Evolutionary conservation across 2,888 invertebrate genomes (phyloP), one percentile per base, ranked within the genome.

Genomic region (Drosophila subquinaria): DNA sequence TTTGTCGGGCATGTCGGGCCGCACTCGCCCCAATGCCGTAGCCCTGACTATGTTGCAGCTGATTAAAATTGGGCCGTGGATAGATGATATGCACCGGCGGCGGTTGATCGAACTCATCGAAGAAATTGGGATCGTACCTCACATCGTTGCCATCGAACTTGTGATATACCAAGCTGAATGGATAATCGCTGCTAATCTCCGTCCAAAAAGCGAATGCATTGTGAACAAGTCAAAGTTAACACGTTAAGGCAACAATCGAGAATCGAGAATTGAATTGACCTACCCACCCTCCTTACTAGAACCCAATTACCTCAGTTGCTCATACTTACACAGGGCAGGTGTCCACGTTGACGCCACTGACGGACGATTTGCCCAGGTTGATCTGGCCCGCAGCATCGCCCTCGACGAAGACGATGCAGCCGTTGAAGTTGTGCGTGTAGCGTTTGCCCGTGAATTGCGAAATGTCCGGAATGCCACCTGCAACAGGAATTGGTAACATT

Each of bases 331-430:
- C 95, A 81, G 95, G 95, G 94, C 97, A 97, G 38, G 95, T 95
- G 88, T 95, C 95, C 60, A 96, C 95, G 92, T 98, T 98, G 81
- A 95, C 94, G 43, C 96, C 97, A 69, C 95, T 95, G 61, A 97
- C 93, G 38, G 97, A 96, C 62, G 94, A 94, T 36, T 94, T 93
- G 76, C 96, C 96, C 72, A 98, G 94, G 90, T 96, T 95, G 68
- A 98, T 93, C 47, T 95, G 94, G 69, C 95, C 94, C 17, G 94
- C 93, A 89, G 95, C 94, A 93, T 96, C 96, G 66, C 97, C 94
- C 90, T 96, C 96, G 45, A 98, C 94, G 60, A 96, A 95, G 88
- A 96, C 96, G 66, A 98, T 95, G 93, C 98, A 98, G 15, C 98
- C 98, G 56, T 93, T 94, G 90, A 98, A 96, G 23, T 97, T 97